Evolutionary conservation across 2,113 vertebrate species (phyloP), one percentile per base, ranked within the genome.

Genomic region (Corvus cornix): DNA sequence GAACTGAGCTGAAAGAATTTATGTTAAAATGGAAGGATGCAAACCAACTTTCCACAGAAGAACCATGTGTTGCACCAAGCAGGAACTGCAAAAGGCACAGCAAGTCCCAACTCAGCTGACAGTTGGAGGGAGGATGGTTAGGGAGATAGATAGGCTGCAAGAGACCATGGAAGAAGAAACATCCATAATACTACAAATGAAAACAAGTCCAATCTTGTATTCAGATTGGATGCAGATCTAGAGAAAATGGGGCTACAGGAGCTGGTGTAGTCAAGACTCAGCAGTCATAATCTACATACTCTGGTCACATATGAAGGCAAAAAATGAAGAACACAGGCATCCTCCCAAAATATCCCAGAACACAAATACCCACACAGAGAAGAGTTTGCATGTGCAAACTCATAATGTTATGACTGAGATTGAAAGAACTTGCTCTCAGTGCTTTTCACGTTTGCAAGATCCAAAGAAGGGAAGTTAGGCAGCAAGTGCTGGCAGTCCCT

Each of bases 361-460:
- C 30, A 81, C 14, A 70, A 72, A 72, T 30, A 8, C 19, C 39
- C 13, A 21, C 22, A 39, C 5, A 49, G 1, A 48, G 49, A 83
- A 44, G 10, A 10, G 16, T 11, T 13, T 62, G 6, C 46, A 64
- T 13, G 27, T 83, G 30, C 63, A 77, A 73, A 66, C 23, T 63
- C 35, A n/a, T 66, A 28, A 14, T 0, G 0, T 62, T 63, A 58
- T 16, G 28, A 8, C 18, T n/a, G 27, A 80, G 24, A 23, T 11
- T 66, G 35, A 95, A 73, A n/a, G 62, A 70, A 8, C n/a, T 80
- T 44, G 31, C 24, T 44, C 19, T 23, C 10, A 37, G 27, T 13
- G 13, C n/a, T 19, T 81, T 74, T 22, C n/a, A 35, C 0, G 0
- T 46, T 67, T 80, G 23, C 37, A 56, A 49, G 41, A 26, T 24